Base-by-base conservation (phyloP, 2,888 invertebrate genomes). In the Drosophila merina region DNA sequence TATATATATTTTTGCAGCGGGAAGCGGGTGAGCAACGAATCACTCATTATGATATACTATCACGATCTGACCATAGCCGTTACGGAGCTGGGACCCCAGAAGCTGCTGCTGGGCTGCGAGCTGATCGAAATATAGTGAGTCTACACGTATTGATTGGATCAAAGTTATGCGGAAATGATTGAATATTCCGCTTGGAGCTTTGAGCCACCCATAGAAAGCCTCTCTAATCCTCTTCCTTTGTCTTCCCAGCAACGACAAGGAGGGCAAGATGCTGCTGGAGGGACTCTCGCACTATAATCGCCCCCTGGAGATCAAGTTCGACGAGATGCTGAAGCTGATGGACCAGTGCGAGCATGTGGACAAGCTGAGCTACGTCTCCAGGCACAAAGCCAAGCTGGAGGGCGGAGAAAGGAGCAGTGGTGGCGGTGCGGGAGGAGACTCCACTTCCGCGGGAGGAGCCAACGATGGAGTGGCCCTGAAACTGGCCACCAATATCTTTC, bases 91-190 rank as follows among this genome's bases (percentile, higher is more conserved):
- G 95, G 95, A 4, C 93, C 93, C 5, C 94, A 94, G 70, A 95
- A 95, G 89, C 92, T 95, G 82, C 92, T 96, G 66, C 93, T 95
- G 52, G 95, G 95, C 88, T 97, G 97, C 90, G 96, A 96, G 90
- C 93, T 97, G 82, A 95, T 97, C 88, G 97, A 97, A 93, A 96
- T 96, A 77, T 95, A 95, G 97, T 97, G 92, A 96, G 97, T 96
- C 88, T 9, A 12, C 7, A 14, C 14, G 14, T 14, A 14, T 14
- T 14, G 14, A 14, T 14, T 14, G 14, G 6, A 52, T 33, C 63
- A 52, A 47, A 62, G 64, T 36, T 64, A n/a, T 40, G 28, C 64
- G 64, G 64, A 64, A 64, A 51, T 40, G 1, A 12, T 50, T 10
- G 42, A n/a, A 12, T n/a, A 30, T 20, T 14, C 14, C 14, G 7